Evolutionary conservation across 2,113 vertebrate genomes (phyloP), one percentile per base, ranked within the genome.

Genomic region (Tonatia bakeri): DNA sequence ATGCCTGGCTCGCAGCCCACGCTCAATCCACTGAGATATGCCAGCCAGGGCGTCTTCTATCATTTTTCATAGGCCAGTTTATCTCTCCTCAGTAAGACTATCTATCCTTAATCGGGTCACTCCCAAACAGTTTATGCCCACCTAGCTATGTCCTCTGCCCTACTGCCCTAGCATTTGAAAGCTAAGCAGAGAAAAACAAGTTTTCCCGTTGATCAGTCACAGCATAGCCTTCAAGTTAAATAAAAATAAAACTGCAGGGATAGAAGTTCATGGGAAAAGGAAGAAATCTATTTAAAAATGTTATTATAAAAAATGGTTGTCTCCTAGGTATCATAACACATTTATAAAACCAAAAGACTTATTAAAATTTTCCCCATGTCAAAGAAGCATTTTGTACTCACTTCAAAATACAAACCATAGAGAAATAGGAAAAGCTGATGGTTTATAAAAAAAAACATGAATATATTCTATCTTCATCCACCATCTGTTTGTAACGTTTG

Each of bases 221-320:
- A 83, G 19, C 20, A 19, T 43, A 7, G 15, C 43, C 40, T 67
- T 94, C 54, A 82, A 65, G 15, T 72, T 87, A 85, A 90, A 20
- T 45, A 88, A 91, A 73, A 73, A 26, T 50, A 69, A 88, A 61
- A 14, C 1, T 3, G 1, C 11, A 82, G 59, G 77, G 28, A 56
- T 82, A 5, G 28, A 90, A 90, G 38, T 92, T 94, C 69, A 93
- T 38, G 19, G 1, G 73, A 26, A 67, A 88, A 94, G 77, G n/a
- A 81, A 93, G 50, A 93, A 73, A 87, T 3, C 16, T 73, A 70
- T 67, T 87, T 81, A 77, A 79, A 92, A 90, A 87, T 72, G 56
- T 54, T 81, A 82, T 72, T 89, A 75, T 86, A 67, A 52, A 95
- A 86, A 90, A 83, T 76, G 15, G 17, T 83, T 81, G 13, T 89